A percentile compares a stretch with the other conserved stretches of the same genome.
These are phyloP conservation scores for Elysia chlorotica DNA, from an alignment of 1,140 invertebrate species.

Conservation along the genomic window DNA sequence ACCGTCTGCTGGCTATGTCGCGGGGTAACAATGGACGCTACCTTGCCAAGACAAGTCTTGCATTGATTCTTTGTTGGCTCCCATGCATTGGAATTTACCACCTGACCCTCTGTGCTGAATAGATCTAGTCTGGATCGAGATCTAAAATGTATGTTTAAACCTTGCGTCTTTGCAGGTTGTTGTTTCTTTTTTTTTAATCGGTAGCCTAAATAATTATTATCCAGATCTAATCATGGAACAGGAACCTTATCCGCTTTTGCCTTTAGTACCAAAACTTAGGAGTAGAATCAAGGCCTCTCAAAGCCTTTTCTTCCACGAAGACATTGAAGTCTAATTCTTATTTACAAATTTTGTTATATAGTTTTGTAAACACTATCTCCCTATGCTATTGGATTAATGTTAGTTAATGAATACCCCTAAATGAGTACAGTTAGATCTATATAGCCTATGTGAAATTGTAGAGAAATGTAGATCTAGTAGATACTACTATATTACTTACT, in stretches of 20 bases:
- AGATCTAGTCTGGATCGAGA: no score
- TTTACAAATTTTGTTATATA: neutral
- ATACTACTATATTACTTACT: no score
- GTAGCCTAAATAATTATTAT: no score
- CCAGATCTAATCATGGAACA: neutral
- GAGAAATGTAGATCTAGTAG: no score
- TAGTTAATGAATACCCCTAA: no score
- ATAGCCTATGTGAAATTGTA: no score
- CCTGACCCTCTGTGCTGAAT: no score
- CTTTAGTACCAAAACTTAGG: neutral
- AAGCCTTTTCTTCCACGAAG: neutral
- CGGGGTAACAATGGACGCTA: conserved; percentile 7
- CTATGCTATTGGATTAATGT: neutral
- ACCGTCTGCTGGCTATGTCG: neutral
- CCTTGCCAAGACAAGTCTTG: neutral
- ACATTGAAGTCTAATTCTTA: neutral
- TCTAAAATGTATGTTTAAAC: neutral
- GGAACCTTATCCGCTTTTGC: neutral
- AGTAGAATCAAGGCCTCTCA: no score
- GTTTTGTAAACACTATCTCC: neutral
- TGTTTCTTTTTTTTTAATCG: neutral
- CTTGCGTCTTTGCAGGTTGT: neutral
- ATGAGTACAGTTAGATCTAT: no score
- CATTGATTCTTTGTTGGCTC: neutral
- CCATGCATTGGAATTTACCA: no score